Percentiles rank a stretch among this genome's conserved stretches.
phyloP scores from a whole-genome alignment of 2,113 vertebrate species.

The Bos javanicus region DNA sequence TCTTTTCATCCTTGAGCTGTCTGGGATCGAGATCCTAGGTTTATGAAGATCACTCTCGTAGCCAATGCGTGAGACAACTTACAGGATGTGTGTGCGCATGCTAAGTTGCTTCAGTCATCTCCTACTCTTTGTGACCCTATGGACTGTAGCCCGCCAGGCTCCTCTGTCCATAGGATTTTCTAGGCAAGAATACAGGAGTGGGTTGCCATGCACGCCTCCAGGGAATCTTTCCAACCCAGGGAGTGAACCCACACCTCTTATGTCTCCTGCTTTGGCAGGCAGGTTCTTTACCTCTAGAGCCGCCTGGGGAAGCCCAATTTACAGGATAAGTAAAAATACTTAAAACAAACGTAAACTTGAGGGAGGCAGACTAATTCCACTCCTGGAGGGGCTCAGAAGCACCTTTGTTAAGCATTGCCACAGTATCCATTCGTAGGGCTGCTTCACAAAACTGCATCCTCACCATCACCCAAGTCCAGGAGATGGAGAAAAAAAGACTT shows the following conservation, averaged over 20 bases:
- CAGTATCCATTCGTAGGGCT: too few species aligned
- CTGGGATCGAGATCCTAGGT: background rate
- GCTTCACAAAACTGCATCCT: background rate
- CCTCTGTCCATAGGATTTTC: background rate
- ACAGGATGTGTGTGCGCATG: background rate
- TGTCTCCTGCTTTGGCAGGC: background rate
- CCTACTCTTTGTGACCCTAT: background rate
- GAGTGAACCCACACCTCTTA: background rate
- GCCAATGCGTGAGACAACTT: accelerated
- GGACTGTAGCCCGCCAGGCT: background rate
- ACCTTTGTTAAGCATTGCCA: background rate
- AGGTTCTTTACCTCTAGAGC: background rate
- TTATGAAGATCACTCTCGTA: accelerated
- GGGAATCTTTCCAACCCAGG: background rate
- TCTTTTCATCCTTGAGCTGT: background rate
- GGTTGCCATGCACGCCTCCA: background rate
- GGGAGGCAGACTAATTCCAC: background rate
- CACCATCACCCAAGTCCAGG: background rate
- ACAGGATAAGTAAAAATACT: background rate
- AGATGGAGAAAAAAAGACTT: background rate
- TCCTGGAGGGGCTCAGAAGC: background rate
- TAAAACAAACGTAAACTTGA: accelerated
- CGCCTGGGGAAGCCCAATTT: background rate
- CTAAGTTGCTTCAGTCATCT: background rate
- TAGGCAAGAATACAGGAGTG: background rate